Percentiles rank a stretch among this genome's conserved stretches.
Conservation (phyloP, 2,888 invertebrate species). For the Eremobia ochroleuca region DNA sequence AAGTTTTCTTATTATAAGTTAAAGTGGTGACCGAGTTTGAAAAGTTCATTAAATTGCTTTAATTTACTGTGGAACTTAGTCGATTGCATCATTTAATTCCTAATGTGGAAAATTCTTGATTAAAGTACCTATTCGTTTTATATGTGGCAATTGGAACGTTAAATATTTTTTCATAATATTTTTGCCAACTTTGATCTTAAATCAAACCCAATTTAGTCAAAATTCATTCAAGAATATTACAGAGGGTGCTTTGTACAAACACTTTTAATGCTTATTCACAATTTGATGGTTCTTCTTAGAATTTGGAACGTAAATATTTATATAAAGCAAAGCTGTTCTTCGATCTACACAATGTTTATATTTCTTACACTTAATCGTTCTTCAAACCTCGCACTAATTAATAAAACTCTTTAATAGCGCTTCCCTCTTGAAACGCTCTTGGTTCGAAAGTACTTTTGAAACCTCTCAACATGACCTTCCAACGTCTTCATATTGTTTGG, state of each 20-base stretch:
- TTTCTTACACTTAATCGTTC: slow-evolving; percentile 47
- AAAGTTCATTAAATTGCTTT: slow-evolving; percentile 64
- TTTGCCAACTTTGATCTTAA: slow-evolving; percentile 3
- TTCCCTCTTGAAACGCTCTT: slow-evolving; percentile 52
- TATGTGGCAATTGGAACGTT: background rate
- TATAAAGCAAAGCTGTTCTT: slow-evolving; percentile 31
- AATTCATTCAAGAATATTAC: background rate
- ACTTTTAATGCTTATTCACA: slow-evolving; percentile 18
- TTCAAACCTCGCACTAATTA: slow-evolving; percentile 61
- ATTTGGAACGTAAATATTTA: slow-evolving; percentile 41
- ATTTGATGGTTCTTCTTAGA: slow-evolving; percentile 34
- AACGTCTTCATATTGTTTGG: slow-evolving; percentile 47
- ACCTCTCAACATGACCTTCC: slow-evolving; percentile 59
- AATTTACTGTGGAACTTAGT: slow-evolving; percentile 57
- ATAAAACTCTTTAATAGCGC: slow-evolving; percentile 61
- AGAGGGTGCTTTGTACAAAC: slow-evolving; percentile 11
- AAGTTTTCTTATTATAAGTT: slow-evolving; percentile 69
- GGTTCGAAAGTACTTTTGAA: slow-evolving; percentile 43
- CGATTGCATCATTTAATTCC: slow-evolving; percentile 53
- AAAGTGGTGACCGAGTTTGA: slow-evolving; percentile 59
- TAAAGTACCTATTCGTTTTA: background rate
- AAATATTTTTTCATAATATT: background rate
- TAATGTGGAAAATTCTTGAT: slow-evolving; percentile 37
- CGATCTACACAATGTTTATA: slow-evolving; percentile 50
- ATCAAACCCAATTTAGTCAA: background rate